phyloP scores from a whole-genome alignment of 2,113 vertebrate species.

The Dolichallabes microphthalmus region DNA sequence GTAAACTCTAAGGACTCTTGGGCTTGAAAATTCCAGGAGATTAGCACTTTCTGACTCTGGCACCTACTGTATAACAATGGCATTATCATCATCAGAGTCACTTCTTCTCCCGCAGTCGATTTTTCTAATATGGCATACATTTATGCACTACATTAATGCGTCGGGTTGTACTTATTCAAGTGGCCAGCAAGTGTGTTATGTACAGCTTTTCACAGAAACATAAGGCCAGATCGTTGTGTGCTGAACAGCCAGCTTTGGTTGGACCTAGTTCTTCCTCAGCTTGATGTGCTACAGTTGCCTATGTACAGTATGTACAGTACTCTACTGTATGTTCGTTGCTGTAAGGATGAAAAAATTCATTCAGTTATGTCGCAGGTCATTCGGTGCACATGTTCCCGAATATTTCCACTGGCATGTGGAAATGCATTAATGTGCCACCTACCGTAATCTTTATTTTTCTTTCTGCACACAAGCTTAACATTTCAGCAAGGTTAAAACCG shows the following conservation, averaged over 20 bases:
- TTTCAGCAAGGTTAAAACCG: not conserved
- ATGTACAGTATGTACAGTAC: not conserved
- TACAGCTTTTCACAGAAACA: not conserved
- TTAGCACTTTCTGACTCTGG: not conserved
- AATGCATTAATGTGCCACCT: not conserved
- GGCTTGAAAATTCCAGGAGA: not conserved
- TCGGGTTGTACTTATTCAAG: not conserved
- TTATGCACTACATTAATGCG: not conserved
- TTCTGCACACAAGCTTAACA: not conserved
- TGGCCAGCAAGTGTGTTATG: not conserved
- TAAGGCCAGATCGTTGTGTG: not conserved
- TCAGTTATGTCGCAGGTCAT: not conserved
- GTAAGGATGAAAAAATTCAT: not conserved
- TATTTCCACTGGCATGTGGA: not conserved
- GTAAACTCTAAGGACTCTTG: not conserved
- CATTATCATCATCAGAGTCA: too few relatives aligned
- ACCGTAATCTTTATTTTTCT: not conserved
- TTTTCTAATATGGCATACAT: not conserved
- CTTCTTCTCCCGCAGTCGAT: too few relatives aligned
- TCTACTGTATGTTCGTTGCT: not conserved
- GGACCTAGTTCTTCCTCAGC: not conserved
- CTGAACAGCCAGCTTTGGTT: not conserved
- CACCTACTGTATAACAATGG: too few relatives aligned
- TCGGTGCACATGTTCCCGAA: not conserved
- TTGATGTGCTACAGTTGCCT: not conserved